Base-by-base conservation (phyloP, 2,888 invertebrate genomes). In the Nephrotoma flavescens region DNA sequence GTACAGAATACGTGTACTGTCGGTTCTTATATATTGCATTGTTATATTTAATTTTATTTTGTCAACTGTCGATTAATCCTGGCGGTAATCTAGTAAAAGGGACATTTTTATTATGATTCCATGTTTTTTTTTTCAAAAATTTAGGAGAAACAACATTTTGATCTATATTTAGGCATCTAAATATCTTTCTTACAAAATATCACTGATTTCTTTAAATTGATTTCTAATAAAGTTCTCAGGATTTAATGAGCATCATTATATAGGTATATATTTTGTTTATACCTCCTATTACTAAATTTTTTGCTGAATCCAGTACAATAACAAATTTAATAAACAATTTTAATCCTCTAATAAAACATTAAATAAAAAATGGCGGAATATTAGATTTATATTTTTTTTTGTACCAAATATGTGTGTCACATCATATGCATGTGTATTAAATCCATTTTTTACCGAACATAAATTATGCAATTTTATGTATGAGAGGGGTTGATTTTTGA, bases 41-140 rank as follows among this genome's bases (percentile, higher is more conserved):
- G 41, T 42, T 71, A 31, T 71, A 9, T 71, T 31, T 71, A 71
- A 71, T 84, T 42, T 41, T 84, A 84, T 84, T 84, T 84, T 84
- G 84, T 84, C 84, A 84, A 84, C 84, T 84, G 84, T 42, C 84
- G 84, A 84, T 84, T 84, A 84, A 84, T 84, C 84, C 84, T 42
- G 71, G 31, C 71, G 71, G 71, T 71, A 71, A 71, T 71, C 31
- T 71, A 31, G 71, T 9, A 71, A 15, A 52, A 52, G 52, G 15
- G 19, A 31, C 31, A 31, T 31, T 31, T 31, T 31, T 31, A 31
- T 31, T 31, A 31, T 31, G 31, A 57, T 19, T 52, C n/a, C 47
- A 52, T 31, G 31, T 31, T 31, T 31, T 31, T 31, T 57, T 19
- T 57, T 47, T 47, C 47, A 12, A 12, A 31, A 47, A 12, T 47